These are phyloP conservation scores for Nyleta sp. DNA, from an alignment of 2,888 invertebrate genomes.

Conservation along the genomic window DNA sequence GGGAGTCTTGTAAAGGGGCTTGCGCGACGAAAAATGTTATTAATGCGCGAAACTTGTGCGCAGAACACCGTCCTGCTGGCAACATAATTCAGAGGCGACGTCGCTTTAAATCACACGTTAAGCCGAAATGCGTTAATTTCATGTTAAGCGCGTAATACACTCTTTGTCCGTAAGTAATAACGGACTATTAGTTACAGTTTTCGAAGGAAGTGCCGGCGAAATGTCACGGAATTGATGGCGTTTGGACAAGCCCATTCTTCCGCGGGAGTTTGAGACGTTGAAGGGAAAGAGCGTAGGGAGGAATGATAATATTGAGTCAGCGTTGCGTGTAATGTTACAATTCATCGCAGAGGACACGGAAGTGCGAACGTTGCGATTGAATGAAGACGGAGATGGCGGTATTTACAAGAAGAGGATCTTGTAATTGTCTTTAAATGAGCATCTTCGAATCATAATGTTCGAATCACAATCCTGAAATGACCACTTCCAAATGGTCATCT, in stretches of 20 bases:
- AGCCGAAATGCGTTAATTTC: conserved; percentile 24
- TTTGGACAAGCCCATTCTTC: neutral
- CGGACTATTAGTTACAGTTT: conserved; percentile 5
- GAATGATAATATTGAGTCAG: no score
- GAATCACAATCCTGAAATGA: no score
- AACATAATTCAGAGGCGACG: conserved; percentile 17
- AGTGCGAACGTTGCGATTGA: no score
- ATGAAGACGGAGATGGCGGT: no score
- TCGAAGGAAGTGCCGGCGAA: neutral
- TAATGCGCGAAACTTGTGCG: conserved; percentile 25
- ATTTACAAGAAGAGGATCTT: no score
- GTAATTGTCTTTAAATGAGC: no score
- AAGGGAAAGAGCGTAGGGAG: no score
- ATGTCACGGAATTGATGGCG: conserved; percentile 1
- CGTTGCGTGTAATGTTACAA: no score
- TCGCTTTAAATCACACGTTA: conserved; percentile 26
- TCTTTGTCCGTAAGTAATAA: conserved; percentile 24
- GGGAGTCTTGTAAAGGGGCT: conserved; percentile 16
- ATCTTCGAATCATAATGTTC: no score
- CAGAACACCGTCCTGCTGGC: conserved; percentile 12
- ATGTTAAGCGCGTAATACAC: conserved; percentile 13
- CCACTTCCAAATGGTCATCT: no score
- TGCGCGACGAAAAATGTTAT: conserved; percentile 15
- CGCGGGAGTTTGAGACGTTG: neutral
- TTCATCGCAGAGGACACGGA: no score